Evolutionary conservation across 1,140 invertebrate species (phyloP), one percentile per base, ranked within the genome.

Genomic region (Zaprionus africanus): DNA sequence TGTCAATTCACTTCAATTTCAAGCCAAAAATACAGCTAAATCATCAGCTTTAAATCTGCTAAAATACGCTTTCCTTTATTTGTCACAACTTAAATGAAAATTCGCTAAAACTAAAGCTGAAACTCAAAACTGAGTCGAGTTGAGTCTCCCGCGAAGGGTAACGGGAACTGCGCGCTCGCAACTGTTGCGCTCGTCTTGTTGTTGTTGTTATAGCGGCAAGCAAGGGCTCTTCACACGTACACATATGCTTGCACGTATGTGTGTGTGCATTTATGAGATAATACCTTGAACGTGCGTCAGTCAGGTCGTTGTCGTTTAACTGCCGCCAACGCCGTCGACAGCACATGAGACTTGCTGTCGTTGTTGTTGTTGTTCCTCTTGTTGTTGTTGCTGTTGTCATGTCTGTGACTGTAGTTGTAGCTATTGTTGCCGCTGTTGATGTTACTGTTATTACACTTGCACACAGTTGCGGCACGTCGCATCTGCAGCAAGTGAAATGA

Each of bases 251-350:
- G 36, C 19, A 57, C 56, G 28, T 38, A 24, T 64, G 57, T 61
- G 65, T 69, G 53, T 64, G 54, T 76, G 64, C 81, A 71, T 77
- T 81, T 86, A 82, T 91, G 88, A 85, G 88, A 91, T 91, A 91
- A 91, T 91, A 91, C 88, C 88, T 91, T 91, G 88, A 88, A 91
- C 90, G 84, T 90, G 84, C 82, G 90, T 85, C 88, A 83, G 80
- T 57, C 87, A 91, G 88, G 88, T 65, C 85, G 85, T 82, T 88
- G 69, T 62, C 76, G 59, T 79, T 78, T 81, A 86, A 90, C 84
- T 79, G 78, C 76, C 70, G 62, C 62, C 70, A 67, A 76, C 68
- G 74, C 74, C 56, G 19, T 34, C 17, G 24, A 60, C 15, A 54
- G 46, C 56, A 67, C 43, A 64, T 71, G 60, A 73, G 36, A 67